Conservation (phyloP, 30 jellyfish, hydroid and myxozoan species). For the Aurelia sp. region DNA sequence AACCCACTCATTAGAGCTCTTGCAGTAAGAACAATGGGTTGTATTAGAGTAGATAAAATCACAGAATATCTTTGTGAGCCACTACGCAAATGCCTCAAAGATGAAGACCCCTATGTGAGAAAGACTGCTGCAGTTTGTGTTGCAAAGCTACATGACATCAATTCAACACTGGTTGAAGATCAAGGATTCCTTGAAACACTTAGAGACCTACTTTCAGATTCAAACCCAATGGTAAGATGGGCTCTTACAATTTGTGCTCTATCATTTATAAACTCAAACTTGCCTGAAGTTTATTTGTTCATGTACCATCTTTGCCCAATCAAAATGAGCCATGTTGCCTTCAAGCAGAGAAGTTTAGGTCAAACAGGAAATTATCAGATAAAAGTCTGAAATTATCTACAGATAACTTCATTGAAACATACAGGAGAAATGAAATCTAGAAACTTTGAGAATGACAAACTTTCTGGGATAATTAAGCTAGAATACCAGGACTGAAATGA, state of each 20-base stretch:
- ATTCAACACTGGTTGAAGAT: conserved; percentile 92
- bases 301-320: too few species aligned
- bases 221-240: conserved; percentile 94
- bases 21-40: conserved; percentile 99
- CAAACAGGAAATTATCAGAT: too few species aligned
- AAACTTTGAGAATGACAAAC: too few species aligned
- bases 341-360: too few species aligned
- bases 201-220: conserved; percentile 92
- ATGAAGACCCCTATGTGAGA: conserved; percentile 99
- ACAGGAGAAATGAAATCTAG: too few species aligned
- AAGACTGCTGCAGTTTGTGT: conserved; percentile 99
- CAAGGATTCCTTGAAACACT: conserved; percentile 95
- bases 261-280: too few species aligned
- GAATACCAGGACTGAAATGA: too few species aligned
- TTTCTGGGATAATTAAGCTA: too few species aligned
- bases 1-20: conserved; percentile 98
- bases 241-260: background rate
- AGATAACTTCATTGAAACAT: too few species aligned
- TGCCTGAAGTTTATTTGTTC: too few species aligned
- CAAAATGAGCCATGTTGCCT: too few species aligned
- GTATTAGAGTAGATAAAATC: conserved; percentile 93
- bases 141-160: conserved; percentile 93
- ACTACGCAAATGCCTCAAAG: conserved; percentile 90
- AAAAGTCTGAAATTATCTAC: too few species aligned
- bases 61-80: conserved; percentile 99